Conservation (phyloP, 2,797 vertebrate species). For the Picus viridis region DNA sequence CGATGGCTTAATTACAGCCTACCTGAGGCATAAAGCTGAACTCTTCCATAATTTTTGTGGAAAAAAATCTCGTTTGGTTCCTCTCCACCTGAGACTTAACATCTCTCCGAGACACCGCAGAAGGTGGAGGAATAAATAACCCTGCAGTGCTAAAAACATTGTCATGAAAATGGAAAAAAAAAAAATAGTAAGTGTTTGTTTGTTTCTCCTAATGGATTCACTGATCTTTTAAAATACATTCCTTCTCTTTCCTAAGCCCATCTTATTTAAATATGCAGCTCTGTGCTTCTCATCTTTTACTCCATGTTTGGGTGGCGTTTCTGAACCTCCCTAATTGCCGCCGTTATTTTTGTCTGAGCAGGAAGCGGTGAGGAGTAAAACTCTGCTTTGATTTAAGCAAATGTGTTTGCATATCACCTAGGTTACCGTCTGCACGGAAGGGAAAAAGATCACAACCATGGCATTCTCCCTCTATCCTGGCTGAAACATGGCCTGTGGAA, state of each 20-base stretch:
- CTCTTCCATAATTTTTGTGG: neutral
- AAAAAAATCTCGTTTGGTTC: neutral
- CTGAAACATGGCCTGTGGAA: neutral
- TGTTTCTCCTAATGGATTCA: neutral
- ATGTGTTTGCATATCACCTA: slow-evolving; percentile 57
- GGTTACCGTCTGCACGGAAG: slow-evolving; percentile 49
- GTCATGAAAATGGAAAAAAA: neutral
- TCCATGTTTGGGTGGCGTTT: neutral
- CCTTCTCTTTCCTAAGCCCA: neutral
- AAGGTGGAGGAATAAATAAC: neutral
- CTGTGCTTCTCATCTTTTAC: neutral
- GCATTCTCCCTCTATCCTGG: neutral
- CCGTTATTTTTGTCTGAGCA: neutral
- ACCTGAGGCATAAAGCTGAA: neutral
- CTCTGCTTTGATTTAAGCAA: slow-evolving; percentile 21
- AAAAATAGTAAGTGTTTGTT: neutral
- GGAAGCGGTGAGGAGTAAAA: neutral
- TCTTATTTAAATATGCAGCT: neutral
- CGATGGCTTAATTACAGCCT: neutral
- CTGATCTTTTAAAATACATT: neutral
- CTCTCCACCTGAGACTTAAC: neutral
- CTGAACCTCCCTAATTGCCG: slow-evolving; percentile 5
- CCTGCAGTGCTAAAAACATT: neutral
- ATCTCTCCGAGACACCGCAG: neutral
- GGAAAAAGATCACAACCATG: neutral